Conservation (phyloP, 2,888 invertebrate genomes). For the Psylliodes chrysocephalus region DNA sequence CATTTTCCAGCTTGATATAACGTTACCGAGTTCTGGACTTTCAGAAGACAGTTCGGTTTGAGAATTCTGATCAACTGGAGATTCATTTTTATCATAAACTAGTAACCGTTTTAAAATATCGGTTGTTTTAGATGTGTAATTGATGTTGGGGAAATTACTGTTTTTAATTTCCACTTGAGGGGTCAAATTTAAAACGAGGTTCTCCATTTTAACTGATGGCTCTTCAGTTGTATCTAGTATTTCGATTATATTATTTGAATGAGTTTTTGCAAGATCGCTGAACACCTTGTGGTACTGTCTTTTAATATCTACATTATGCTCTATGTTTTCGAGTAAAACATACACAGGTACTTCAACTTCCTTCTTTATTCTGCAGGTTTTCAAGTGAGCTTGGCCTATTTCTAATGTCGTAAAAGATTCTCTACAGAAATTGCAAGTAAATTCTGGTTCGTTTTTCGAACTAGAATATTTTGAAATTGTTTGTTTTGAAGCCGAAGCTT, state of each 20-base stretch:
- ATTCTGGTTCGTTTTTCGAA: neutral
- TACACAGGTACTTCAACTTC: neutral
- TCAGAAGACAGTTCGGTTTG: conserved; percentile 40
- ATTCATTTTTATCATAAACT: neutral
- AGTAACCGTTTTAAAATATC: conserved; percentile 4
- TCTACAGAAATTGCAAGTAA: neutral
- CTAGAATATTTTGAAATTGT: neutral
- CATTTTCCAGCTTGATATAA: neutral
- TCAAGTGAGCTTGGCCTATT: neutral
- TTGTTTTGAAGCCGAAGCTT: neutral
- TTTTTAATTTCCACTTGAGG: conserved; percentile 1
- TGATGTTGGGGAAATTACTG: neutral
- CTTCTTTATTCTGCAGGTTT: neutral
- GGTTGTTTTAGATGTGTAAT: neutral
- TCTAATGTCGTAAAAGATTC: neutral
- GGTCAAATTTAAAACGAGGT: neutral
- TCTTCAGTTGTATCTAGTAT: neutral
- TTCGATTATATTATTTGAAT: neutral
- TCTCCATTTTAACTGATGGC: neutral
- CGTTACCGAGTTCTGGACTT: conserved; percentile 25
- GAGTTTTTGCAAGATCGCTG: neutral
- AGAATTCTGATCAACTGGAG: neutral
- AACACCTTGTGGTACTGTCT: neutral
- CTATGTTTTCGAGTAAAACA: conserved; percentile 1
- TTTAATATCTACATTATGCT: neutral